These are phyloP conservation scores for Morinoia aosen DNA, from an alignment of 2,888 invertebrate species.

Conservation along the genomic window DNA sequence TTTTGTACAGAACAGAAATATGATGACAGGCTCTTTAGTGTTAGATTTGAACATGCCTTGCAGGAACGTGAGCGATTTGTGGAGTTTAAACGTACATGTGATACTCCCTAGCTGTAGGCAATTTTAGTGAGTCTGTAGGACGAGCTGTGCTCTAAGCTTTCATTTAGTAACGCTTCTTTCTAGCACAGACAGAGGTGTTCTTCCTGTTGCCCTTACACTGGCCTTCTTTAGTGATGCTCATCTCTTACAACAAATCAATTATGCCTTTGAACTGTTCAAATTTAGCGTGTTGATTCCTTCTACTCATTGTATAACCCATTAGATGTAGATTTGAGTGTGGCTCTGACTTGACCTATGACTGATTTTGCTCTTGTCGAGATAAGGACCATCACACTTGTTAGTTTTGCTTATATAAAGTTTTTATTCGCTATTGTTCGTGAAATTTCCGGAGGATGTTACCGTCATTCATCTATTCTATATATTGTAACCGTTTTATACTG, in stretches of 20 bases:
- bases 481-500: not conserved
- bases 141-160: not conserved
- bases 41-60: conserved; percentile 1
- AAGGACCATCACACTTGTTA: not conserved
- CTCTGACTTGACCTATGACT: not conserved
- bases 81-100: conserved; percentile 5
- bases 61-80: not conserved
- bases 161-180: not conserved
- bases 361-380: not conserved
- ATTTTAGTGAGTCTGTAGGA: not conserved
- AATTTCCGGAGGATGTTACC: not conserved
- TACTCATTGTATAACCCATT: not conserved
- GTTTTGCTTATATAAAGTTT: not conserved
- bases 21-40: not conserved
- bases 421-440: not conserved
- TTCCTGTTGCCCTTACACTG: conserved; percentile 16
- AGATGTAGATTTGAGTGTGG: not conserved
- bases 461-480: not conserved
- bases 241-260: conserved; percentile 23
- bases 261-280: conserved; percentile 40
- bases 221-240: conserved; percentile 32
- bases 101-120: conserved; percentile 5
- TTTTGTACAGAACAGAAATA: not conserved
- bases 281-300: conserved; percentile 42
- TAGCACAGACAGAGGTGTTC: conserved; percentile 18